Evolutionary conservation across 2,888 invertebrate species (phyloP).

Genomic region (Caenorhabditis macrosperma): DNA sequence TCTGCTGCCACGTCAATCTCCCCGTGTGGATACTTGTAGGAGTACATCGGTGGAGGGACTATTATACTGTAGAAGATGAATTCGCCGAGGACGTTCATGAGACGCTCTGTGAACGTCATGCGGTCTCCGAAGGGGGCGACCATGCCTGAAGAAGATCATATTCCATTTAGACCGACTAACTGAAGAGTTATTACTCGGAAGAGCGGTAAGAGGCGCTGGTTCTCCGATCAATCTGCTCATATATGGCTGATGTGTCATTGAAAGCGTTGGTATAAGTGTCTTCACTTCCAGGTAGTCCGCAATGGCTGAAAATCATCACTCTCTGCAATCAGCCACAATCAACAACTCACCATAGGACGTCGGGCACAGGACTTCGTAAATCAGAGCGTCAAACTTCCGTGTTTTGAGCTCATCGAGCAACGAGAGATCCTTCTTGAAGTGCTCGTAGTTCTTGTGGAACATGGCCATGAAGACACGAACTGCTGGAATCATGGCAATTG

Average conservation of each 20-base stretch:
- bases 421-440: slow-evolving; percentile 27
- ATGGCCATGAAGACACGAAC: slow-evolving; percentile 19
- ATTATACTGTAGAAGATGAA: background rate
- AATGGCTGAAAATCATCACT: slow-evolving; percentile 7
- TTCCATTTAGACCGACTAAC: background rate
- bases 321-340: background rate
- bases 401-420: slow-evolving; percentile 26
- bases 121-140: slow-evolving; percentile 33
- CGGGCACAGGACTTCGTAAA: slow-evolving; percentile 23
- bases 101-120: slow-evolving; percentile 31
- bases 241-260: slow-evolving; percentile 28
- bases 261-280: slow-evolving; percentile 21
- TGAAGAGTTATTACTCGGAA: slow-evolving; percentile 15
- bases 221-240: slow-evolving; percentile 38
- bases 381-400: slow-evolving; percentile 36
- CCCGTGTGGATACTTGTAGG: slow-evolving; percentile 1
- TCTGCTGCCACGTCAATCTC: slow-evolving; percentile 6
- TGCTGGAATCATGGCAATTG: slow-evolving; percentile 15
- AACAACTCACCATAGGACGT: slow-evolving; percentile 11
- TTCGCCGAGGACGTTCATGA: slow-evolving; percentile 21
- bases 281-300: slow-evolving; percentile 35
- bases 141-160: slow-evolving; percentile 9
- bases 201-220: slow-evolving; percentile 19
- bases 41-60: background rate
- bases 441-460: slow-evolving; percentile 34